These are phyloP conservation scores for Microcebus jonahi DNA, from an alignment of 2,113 vertebrate genomes.

Conservation along the genomic window DNA sequence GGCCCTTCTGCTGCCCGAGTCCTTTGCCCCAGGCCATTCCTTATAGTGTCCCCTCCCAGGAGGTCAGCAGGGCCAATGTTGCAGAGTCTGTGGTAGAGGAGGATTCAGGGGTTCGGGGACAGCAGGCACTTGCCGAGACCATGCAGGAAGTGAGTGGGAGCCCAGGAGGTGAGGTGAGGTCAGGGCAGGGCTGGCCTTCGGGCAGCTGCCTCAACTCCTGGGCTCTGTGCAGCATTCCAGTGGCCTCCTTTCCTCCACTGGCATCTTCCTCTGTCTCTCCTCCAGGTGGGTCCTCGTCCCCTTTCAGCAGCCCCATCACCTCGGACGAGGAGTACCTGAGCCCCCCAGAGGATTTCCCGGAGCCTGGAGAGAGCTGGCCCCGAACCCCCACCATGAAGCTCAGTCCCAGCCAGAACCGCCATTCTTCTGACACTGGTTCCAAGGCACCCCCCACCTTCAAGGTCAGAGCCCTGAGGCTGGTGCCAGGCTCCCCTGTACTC, in stretches of 20 bases:
- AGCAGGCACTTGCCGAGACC: neutral
- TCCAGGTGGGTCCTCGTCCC: slow-evolving; percentile 80
- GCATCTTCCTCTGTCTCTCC: slow-evolving; percentile 13
- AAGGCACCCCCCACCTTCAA: slow-evolving; percentile 94
- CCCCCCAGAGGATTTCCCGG: slow-evolving; percentile 94
- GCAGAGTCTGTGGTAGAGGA: neutral
- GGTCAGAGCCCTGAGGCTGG: slow-evolving; percentile 84
- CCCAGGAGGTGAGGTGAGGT: neutral
- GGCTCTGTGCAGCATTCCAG: neutral
- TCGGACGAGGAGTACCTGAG: slow-evolving; percentile 99
- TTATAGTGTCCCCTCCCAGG: neutral
- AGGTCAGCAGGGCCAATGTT: neutral
- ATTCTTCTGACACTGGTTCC: slow-evolving; percentile 87
- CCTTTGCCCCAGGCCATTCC: neutral
- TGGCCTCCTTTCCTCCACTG: neutral
- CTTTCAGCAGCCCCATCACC: slow-evolving; percentile 95
- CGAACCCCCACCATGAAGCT: slow-evolving; percentile 81
- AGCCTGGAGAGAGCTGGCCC: slow-evolving; percentile 86
- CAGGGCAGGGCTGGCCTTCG: neutral
- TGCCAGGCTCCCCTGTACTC: neutral
- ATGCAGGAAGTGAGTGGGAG: neutral
- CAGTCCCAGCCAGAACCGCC: slow-evolving; percentile 82
- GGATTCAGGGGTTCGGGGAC: neutral
- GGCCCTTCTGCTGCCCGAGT: neutral
- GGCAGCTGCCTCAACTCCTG: neutral